phyloP scores from a whole-genome alignment of 2,797 vertebrate genomes.

The Periparus ater region DNA sequence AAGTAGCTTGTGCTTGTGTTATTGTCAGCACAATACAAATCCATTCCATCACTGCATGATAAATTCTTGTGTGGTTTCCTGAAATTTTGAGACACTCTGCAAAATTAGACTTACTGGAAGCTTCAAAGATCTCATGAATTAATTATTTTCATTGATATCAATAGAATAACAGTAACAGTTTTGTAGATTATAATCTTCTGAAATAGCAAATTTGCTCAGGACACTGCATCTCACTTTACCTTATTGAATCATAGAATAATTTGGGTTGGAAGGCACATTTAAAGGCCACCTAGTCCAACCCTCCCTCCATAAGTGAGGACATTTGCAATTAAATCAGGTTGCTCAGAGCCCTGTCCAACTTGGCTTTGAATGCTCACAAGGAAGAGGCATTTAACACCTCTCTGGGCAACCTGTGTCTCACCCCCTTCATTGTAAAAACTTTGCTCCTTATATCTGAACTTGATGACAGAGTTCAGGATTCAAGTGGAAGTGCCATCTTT shows the following conservation, averaged over 20 bases:
- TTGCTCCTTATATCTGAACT: not conserved
- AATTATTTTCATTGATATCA: not conserved
- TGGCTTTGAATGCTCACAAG: not conserved
- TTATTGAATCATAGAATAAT: not conserved
- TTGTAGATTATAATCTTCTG: not conserved
- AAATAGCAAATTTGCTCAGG: not conserved
- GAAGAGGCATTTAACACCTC: not conserved
- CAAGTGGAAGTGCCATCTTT: not conserved
- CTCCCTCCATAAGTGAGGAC: not conserved
- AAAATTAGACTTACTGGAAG: not conserved
- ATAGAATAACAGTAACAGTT: not conserved
- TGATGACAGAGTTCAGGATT: not conserved
- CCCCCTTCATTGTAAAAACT: not conserved
- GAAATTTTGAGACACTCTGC: not conserved
- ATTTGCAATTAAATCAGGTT: not conserved
- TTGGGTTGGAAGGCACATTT: not conserved
- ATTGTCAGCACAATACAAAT: not conserved
- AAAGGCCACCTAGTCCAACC: not conserved
- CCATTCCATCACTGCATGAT: accelerated
- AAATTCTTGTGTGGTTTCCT: not conserved
- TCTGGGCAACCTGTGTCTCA: not conserved
- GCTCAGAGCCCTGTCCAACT: not conserved
- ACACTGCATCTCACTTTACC: not conserved
- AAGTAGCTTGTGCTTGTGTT: not conserved
- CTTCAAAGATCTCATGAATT: not conserved